These are phyloP conservation scores for Manis javanica DNA, from an alignment of 2,797 vertebrate species.

Conservation along the genomic window DNA sequence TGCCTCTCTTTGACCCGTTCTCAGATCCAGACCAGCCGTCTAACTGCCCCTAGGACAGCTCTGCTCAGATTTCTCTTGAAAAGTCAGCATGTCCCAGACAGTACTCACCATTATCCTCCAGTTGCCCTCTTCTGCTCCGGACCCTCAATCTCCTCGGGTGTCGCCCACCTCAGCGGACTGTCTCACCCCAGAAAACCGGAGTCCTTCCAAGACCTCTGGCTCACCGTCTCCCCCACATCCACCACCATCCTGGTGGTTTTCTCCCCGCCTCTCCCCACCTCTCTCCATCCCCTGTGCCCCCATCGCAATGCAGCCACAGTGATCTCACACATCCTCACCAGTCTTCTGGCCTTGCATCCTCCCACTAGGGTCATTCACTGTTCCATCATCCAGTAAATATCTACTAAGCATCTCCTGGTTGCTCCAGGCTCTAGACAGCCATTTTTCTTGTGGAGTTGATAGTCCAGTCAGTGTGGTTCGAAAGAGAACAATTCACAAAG, in stretches of 20 bases:
- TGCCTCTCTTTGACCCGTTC: not conserved
- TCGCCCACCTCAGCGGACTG: not conserved
- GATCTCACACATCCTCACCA: not conserved
- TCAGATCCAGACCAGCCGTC: not conserved
- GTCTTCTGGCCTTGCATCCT: not conserved
- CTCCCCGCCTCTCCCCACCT: not conserved
- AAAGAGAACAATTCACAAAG: not conserved
- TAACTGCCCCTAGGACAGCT: not conserved
- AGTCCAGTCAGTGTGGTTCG: not conserved
- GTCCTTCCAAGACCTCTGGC: not conserved
- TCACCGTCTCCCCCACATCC: accelerated
- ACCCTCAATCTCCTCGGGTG: not conserved
- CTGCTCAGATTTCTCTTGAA: not conserved
- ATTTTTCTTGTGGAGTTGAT: not conserved
- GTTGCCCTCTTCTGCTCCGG: not conserved
- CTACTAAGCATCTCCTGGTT: not conserved
- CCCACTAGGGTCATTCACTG: accelerated
- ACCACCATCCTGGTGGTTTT: not conserved
- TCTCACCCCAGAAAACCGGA: not conserved
- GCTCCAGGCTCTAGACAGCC: not conserved
- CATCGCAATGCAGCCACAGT: not conserved
- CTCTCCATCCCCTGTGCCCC: not conserved
- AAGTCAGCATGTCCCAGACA: not conserved
- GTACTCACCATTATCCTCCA: accelerated
- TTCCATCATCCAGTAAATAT: not conserved